Base-by-base conservation (phyloP, 2,888 invertebrate species). In the Drosophila lacicola region DNA sequence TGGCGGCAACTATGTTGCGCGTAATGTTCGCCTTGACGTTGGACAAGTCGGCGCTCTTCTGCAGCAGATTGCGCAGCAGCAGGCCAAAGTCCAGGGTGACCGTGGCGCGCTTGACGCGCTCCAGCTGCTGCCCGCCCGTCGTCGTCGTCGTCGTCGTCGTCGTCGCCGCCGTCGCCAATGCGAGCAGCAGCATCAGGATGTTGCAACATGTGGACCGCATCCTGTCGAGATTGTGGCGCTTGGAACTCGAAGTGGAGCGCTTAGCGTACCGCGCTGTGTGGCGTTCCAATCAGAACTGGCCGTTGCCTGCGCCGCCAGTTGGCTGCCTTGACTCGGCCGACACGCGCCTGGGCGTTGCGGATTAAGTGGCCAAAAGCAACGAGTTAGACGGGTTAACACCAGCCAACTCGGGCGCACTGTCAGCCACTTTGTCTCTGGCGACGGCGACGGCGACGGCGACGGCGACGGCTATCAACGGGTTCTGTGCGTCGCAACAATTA, bases 21-120 rank as follows among this genome's bases (percentile, higher is more conserved):
- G 69, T 74, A 0, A 82, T 19, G 47, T 82, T 78, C 44, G 75
- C 77, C 68, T 90, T 90, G 17, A 70, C 70, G 56, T 70, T 82
- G 51, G 90, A 90, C 11, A 88, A 45, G 8, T 86, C 72, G 2
- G 86, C 90, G 61, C 91, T 91, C 57, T 91, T 90, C 29, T 86
- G 75, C 55, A 91, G 69, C 21, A 91, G 46, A 71, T 86, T 91
- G 9, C 90, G 88, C 45, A 91, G 62, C 41, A 91, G 49, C 21
- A 74, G 33, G 2, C 90, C 90, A 47, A 85, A 75, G 34, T 91
- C 91, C 29, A 90, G 67, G 44, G 83, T 88, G 62, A 90, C 75
- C 1, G 87, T 63, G 54, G 74, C 85, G n/a, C 91, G 88, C 10
- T 78, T 90, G 6, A 62, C 71, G 4, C 90, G 87, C 34, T 54